phyloP scores from a whole-genome alignment of 2,888 invertebrate genomes.

The Cryptus armator region DNA sequence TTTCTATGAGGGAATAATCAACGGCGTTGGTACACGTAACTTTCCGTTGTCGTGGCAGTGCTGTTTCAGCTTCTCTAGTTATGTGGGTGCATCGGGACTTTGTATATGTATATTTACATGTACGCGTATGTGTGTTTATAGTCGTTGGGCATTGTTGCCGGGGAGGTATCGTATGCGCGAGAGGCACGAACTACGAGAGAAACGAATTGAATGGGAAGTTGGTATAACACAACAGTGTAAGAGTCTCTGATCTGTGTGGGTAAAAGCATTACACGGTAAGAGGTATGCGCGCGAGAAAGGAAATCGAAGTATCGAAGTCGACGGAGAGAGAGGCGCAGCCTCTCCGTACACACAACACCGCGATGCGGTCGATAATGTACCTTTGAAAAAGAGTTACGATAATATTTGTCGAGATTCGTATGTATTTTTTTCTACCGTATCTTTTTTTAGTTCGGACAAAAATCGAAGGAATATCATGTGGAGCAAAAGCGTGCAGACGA shows the following conservation, averaged over 20 bases:
- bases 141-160: slow-evolving; percentile 5
- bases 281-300: slow-evolving; percentile 65
- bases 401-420: slow-evolving; percentile 6
- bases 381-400: slow-evolving; percentile 24
- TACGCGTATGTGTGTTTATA: background rate
- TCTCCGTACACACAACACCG: slow-evolving; percentile 15
- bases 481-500: background rate
- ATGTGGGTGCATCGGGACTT: background rate
- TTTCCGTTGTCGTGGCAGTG: slow-evolving; percentile 48
- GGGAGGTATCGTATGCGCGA: slow-evolving; percentile 33
- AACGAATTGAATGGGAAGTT: slow-evolving; percentile 64
- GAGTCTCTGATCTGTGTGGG: background rate
- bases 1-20: slow-evolving; percentile 79
- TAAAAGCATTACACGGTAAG: slow-evolving; percentile 49
- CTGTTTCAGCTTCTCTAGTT: slow-evolving; percentile 28
- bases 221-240: slow-evolving; percentile 18
- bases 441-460: background rate
- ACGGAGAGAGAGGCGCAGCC: slow-evolving; percentile 33
- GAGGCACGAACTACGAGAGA: slow-evolving; percentile 62
- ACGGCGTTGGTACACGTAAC: slow-evolving; percentile 49
- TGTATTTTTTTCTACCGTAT: background rate
- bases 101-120: slow-evolving; percentile 1
- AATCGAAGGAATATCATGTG: background rate
- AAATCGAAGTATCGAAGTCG: slow-evolving; percentile 59
- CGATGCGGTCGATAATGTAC: slow-evolving; percentile 14